A percentile compares a stretch with the other conserved stretches of the same genome.
Conservation (phyloP, 2,888 invertebrate genomes). For the Megastigmus dorsalis region DNA sequence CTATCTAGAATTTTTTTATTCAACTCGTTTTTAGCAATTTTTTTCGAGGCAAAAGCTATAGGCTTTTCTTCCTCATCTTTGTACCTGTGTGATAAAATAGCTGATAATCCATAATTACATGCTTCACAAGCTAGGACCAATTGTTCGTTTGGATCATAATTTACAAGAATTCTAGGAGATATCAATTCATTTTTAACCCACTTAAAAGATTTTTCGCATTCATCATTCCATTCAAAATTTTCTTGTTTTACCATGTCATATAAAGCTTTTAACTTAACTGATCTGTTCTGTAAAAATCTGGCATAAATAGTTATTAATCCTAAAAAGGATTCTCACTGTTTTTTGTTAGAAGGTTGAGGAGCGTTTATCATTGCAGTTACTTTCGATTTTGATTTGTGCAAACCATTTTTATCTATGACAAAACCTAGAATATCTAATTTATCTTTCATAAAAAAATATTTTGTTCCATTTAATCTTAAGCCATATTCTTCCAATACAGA, state of each 20-base stretch:
- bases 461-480: too few species aligned
- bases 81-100: conserved; percentile 49
- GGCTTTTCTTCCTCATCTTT: conserved; percentile 46
- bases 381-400: background rate
- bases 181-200: conserved; percentile 53
- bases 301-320: conserved; percentile 39
- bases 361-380: background rate
- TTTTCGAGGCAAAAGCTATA: conserved; percentile 10
- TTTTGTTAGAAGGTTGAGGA: too few species aligned
- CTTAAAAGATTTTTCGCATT: conserved; percentile 8
- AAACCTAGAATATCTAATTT: background rate
- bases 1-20: conserved; percentile 51
- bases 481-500: too few species aligned
- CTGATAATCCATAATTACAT: too few species aligned
- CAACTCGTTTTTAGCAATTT: conserved; percentile 37
- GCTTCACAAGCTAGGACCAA: conserved; percentile 53
- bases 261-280: too few species aligned
- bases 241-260: too few species aligned
- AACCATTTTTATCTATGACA: background rate
- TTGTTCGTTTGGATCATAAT: conserved; percentile 50
- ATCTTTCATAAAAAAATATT: too few species aligned
- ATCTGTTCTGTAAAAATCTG: background rate
- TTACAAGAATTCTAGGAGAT: conserved; percentile 35
- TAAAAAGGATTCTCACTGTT: too few species aligned
- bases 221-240: too few species aligned